Evolutionary conservation across 2,797 vertebrate species (phyloP).

Genomic region (Limnodromus scolopaceus): DNA sequence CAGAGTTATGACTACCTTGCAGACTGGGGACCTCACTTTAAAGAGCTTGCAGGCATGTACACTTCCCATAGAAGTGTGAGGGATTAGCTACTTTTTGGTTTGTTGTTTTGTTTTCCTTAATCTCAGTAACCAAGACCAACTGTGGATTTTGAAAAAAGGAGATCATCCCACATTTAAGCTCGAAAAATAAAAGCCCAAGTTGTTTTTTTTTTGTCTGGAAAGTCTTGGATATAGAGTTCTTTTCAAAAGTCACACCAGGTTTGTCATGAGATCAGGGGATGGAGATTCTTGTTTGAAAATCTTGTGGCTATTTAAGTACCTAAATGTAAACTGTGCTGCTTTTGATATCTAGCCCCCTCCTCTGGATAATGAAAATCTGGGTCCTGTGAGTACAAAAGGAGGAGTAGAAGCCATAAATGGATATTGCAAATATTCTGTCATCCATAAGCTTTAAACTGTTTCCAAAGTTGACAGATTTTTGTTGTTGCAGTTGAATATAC

Average conservation of each 20-base stretch:
- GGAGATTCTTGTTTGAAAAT: background rate
- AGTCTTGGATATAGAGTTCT: background rate
- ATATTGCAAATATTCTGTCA: background rate
- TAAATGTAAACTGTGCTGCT: background rate
- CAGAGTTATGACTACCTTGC: constrained; percentile 69
- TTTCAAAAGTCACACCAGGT: background rate
- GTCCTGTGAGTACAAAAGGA: background rate
- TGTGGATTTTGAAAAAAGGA: background rate
- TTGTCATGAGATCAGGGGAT: accelerated
- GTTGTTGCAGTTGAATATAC: background rate
- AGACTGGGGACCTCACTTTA: constrained; percentile 75
- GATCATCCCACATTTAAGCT: background rate
- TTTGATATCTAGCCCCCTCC: background rate
- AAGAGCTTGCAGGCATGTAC: constrained; percentile 80
- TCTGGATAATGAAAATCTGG: background rate
- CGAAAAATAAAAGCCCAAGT: background rate
- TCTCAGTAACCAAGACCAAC: background rate
- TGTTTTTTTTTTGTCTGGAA: background rate
- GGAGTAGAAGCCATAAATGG: constrained; percentile 4
- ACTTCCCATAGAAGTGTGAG: background rate
- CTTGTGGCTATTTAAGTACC: background rate
- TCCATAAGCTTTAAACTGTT: constrained; percentile 14
- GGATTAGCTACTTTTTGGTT: background rate
- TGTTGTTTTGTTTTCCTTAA: background rate
- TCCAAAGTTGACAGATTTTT: constrained; percentile 6